phyloP scores from a whole-genome alignment of 2,888 invertebrate species.

The Meteorus cinctellus region DNA sequence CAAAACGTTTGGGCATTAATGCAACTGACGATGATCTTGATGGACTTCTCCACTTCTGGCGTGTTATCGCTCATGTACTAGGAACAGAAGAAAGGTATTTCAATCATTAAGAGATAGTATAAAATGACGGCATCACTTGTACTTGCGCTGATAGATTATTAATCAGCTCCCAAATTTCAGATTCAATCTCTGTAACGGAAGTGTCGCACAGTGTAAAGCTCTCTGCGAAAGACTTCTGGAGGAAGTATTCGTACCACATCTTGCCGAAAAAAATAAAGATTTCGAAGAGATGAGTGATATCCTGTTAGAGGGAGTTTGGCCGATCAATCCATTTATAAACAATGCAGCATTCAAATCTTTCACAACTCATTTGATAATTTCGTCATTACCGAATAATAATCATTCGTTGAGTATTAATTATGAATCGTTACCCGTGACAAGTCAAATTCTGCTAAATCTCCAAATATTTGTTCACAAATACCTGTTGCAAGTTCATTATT shows the following conservation, averaged over 20 bases:
- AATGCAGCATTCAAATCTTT: conserved; percentile 77
- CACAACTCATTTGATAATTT: conserved; percentile 75
- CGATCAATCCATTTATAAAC: conserved; percentile 79
- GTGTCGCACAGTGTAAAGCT: conserved; percentile 78
- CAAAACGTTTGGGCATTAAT: conserved; percentile 80
- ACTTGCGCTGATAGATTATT: background rate
- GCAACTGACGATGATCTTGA: conserved; percentile 80
- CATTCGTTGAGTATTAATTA: conserved; percentile 47
- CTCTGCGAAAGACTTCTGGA: conserved; percentile 76
- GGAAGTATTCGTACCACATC: conserved; percentile 78
- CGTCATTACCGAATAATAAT: conserved; percentile 66
- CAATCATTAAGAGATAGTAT: background rate
- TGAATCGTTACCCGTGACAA: conserved; percentile 61
- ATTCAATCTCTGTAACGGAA: conserved; percentile 82
- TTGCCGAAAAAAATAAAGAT: conserved; percentile 77
- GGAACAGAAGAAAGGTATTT: conserved; percentile 86
- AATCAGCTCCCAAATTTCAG: conserved; percentile 68
- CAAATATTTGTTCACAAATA: conserved; percentile 70
- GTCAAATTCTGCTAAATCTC: conserved; percentile 65
- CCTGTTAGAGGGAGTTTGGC: conserved; percentile 82
- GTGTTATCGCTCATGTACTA: conserved; percentile 85
- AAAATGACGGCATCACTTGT: background rate
- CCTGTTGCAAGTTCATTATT: conserved; percentile 63
- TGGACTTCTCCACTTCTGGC: conserved; percentile 88
- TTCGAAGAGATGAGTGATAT: conserved; percentile 80